Evolutionary conservation across 2,113 vertebrate genomes (phyloP).

Genomic region (Ranitomeya imitator): DNA sequence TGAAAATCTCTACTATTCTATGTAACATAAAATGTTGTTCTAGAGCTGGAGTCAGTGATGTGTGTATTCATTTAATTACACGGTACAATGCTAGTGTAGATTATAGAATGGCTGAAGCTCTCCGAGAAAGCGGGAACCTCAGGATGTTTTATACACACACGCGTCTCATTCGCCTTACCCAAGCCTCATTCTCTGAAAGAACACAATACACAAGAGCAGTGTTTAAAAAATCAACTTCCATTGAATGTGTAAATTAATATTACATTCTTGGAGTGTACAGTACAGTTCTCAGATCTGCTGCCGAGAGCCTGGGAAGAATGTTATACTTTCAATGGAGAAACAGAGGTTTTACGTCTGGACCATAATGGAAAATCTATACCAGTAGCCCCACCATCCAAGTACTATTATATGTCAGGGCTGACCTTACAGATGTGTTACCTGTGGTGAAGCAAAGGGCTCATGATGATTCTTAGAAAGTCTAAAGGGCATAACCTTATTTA

Average conservation of each 20-base stretch:
- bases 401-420: too few species aligned
- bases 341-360: neutral
- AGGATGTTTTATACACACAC: constrained; percentile 11
- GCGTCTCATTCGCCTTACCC: neutral
- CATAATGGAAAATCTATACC: neutral
- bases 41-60: constrained; percentile 14
- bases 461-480: neutral
- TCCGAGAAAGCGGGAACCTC: constrained; percentile 7
- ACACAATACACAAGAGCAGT: neutral
- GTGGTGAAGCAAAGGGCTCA: neutral
- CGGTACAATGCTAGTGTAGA: constrained; percentile 25
- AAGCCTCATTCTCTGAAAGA: neutral
- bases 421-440: too few species aligned
- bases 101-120: constrained; percentile 19
- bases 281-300: neutral
- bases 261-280: neutral
- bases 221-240: neutral
- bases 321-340: neutral
- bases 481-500: neutral
- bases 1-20: constrained; percentile 10
- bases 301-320: neutral
- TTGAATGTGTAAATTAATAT: constrained; percentile 1
- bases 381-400: too few species aligned
- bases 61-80: constrained; percentile 38
- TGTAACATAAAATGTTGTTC: constrained; percentile 37